Percentiles rank a stretch among this genome's conserved stretches.
These are phyloP conservation scores for Leptura quadrifasciata DNA, from an alignment of 2,888 invertebrate species.

Conservation along the genomic window DNA sequence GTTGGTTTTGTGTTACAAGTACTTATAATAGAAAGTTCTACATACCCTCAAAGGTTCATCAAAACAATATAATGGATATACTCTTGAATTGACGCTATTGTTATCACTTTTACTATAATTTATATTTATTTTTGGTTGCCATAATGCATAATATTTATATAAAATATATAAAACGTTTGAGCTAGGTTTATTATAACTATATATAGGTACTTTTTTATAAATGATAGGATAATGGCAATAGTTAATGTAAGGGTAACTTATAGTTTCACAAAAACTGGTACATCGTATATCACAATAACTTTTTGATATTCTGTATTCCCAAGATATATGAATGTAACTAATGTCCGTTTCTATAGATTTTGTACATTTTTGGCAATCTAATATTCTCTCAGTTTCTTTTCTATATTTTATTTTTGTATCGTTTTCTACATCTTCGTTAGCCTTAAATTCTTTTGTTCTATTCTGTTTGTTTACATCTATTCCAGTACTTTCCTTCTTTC, in stretches of 20 bases:
- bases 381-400: not conserved
- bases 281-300: not conserved
- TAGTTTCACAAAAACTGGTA: slow-evolving; percentile 6
- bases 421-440: not conserved
- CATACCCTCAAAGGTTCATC: slow-evolving; percentile 41
- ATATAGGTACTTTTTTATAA: slow-evolving; percentile 25
- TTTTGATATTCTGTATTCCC: slow-evolving; percentile 32
- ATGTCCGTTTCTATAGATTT: not conserved
- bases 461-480: not conserved
- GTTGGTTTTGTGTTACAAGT: not conserved
- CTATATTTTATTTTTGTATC: slow-evolving; percentile 12
- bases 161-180: slow-evolving; percentile 46
- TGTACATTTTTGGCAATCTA: slow-evolving; percentile 9
- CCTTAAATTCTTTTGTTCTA: not conserved
- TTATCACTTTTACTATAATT: slow-evolving; percentile 47
- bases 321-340: slow-evolving; percentile 19
- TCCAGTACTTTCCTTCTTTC: not conserved
- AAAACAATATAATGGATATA: slow-evolving; percentile 41
- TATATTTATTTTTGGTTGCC: slow-evolving; percentile 50
- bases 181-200: slow-evolving; percentile 28
- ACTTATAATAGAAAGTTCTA: not conserved
- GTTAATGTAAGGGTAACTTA: slow-evolving; percentile 17
- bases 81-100: slow-evolving; percentile 41
- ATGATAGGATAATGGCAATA: slow-evolving; percentile 18
- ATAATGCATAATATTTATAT: slow-evolving; percentile 46